Base-by-base conservation (phyloP, 2,888 invertebrate genomes). In the Cheilosia scutellata region DNA sequence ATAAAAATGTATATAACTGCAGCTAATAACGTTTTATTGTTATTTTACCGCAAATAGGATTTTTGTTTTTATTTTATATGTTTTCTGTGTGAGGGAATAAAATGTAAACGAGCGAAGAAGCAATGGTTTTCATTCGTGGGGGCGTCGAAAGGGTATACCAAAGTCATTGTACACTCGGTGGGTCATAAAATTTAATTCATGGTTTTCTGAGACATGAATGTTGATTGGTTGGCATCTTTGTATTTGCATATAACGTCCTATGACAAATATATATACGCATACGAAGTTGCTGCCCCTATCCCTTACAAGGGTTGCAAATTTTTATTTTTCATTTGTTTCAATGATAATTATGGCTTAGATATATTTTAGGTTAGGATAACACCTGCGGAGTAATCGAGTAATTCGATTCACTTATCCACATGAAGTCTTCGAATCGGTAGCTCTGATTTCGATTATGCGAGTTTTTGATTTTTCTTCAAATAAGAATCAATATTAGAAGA, bases 21-120 rank as follows among this genome's bases (percentile, higher is more conserved):
- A 79, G 83, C 83, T 79, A 65, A 84, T 84, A 75, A 79, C 65
- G 47, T 47, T 80, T 84, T 79, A 79, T 84, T 79, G 63, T 75
- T 70, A 58, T 70, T 77, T 58, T 60, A 70, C 83, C 79, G 47
- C 68, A 68, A 74, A 74, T 68, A 68, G 53, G 79, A 74, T 75
- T 57, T 53, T 33, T 49, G 49, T 72, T 40, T 13, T 37, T 60
- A 49, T 57, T 27, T 44, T 44, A 51, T n/a, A 20, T 33, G 37
- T 53, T 51, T 20, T 65, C 44, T 65, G 57, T 66, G 31, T 47
- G 33, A 29, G 42, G 11, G 27, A 42, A 42, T 57, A 31, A 44
- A 42, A 57, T 55, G 27, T 68, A 42, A 42, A 55, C 29, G 29
- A 4, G 7, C 27, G 49, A 0, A 5, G 44, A 5, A 31, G 13